These are phyloP conservation scores for Melanotaenia duboulayi DNA, from an alignment of 2,113 vertebrate genomes.

Conservation along the genomic window DNA sequence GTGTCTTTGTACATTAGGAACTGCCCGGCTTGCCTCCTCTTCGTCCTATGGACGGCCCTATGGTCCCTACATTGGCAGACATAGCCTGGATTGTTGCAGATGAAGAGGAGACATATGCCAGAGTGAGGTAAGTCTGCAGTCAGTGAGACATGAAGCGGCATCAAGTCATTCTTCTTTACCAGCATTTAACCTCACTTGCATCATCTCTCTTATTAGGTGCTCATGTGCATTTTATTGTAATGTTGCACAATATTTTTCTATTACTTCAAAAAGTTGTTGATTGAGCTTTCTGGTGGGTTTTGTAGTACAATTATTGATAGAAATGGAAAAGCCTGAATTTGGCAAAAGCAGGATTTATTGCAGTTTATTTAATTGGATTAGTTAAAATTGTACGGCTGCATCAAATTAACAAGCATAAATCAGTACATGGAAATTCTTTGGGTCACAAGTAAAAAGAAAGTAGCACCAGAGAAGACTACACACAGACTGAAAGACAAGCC, in stretches of 20 bases:
- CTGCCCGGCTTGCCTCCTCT: conserved; percentile 88
- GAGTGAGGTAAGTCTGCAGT: conserved; percentile 87
- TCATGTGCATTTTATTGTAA: not conserved
- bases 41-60: conserved; percentile 85
- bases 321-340: not conserved
- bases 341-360: fast-evolving
- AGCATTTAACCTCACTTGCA: not conserved
- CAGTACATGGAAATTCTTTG: not conserved
- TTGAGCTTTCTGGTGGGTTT: not conserved
- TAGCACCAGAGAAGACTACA: not conserved
- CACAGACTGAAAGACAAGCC: not conserved
- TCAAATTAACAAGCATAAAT: not conserved
- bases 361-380: not conserved
- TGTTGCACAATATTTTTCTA: not conserved
- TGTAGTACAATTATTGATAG: not conserved
- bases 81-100: conserved; percentile 98
- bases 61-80: conserved; percentile 95
- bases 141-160: not conserved
- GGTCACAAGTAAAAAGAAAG: not conserved
- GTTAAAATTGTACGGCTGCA: not conserved
- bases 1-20: conserved; percentile 78
- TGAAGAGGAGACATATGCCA: conserved; percentile 96
- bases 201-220: not conserved
- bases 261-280: not conserved
- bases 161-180: not conserved